Evolutionary conservation across 2,888 invertebrate species (phyloP).

Genomic region (Euplexia lucipara): DNA sequence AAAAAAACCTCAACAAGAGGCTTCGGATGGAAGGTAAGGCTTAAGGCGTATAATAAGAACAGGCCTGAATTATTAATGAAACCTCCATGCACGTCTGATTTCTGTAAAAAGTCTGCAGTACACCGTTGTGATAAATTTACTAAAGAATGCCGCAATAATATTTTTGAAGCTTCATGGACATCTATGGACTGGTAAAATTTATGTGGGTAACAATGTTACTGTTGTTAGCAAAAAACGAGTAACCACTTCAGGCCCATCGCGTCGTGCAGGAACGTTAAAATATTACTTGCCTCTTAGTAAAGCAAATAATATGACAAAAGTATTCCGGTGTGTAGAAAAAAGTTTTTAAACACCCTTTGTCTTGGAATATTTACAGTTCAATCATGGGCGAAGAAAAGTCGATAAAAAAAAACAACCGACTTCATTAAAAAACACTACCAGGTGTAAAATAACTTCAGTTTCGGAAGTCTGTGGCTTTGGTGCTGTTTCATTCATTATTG

Average conservation of each 20-base stretch:
- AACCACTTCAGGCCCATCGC: background rate
- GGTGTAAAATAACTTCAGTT: too few relatives aligned
- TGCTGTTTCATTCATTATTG: too few relatives aligned
- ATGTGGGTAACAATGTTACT: background rate
- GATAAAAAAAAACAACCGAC: too few relatives aligned
- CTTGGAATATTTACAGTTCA: too few relatives aligned
- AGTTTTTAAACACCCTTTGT: too few relatives aligned
- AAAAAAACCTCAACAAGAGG: slow-evolving; percentile 3
- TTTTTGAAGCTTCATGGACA: background rate
- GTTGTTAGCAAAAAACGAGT: background rate
- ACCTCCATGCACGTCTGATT: background rate
- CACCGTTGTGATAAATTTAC: background rate
- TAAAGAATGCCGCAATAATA: background rate
- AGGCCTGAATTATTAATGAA: background rate
- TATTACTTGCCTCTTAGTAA: too few relatives aligned
- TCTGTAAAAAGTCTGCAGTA: background rate
- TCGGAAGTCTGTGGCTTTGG: too few relatives aligned
- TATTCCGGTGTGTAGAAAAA: too few relatives aligned
- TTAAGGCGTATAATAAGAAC: background rate
- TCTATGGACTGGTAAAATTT: background rate
- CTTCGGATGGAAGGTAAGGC: background rate
- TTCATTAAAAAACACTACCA: too few relatives aligned
- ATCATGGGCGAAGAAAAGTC: too few relatives aligned
- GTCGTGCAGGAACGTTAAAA: too few relatives aligned
- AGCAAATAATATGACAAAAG: too few relatives aligned